Percentiles rank a stretch among this genome's conserved stretches.
phyloP scores from a whole-genome alignment of 1,140 invertebrate genomes.

The Camponotus pennsylvanicus region DNA sequence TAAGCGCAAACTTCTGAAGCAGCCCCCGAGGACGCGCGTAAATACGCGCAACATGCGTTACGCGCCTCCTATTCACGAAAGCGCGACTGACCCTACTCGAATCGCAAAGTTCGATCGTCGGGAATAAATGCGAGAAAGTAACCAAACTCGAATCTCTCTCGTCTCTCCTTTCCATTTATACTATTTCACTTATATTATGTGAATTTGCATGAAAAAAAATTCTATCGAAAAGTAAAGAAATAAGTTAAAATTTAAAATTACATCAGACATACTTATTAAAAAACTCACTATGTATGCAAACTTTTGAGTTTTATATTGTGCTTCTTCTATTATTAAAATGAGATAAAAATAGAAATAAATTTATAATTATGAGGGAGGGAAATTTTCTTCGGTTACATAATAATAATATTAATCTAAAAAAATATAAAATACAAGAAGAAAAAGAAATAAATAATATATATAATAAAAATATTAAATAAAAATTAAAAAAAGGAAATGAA shows the following conservation, averaged over 20 bases:
- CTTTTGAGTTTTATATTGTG: background rate
- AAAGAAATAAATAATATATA: no score
- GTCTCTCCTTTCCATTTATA: background rate
- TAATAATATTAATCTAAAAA: no score
- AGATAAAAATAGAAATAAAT: no score
- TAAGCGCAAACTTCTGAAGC: conserved; percentile 85
- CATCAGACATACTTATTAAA: background rate
- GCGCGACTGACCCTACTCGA: background rate
- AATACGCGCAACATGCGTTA: conserved; percentile 75
- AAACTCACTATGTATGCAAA: background rate
- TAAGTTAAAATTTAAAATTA: background rate
- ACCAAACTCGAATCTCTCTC: background rate
- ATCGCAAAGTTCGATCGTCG: conserved; percentile 22
- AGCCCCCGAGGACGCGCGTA: conserved; percentile 76
- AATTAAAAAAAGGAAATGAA: no score
- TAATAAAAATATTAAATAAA: no score
- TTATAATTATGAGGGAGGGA: no score
- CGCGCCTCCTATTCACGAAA: conserved; percentile 67
- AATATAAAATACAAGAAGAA: no score
- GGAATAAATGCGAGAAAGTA: background rate
- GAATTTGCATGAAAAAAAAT: background rate
- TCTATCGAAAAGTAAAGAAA: background rate
- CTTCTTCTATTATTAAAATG: background rate
- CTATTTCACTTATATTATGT: background rate
- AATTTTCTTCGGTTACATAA: no score